Base-by-base conservation (phyloP, 1,140 invertebrate species). In the Drosophila melanica region DNA sequence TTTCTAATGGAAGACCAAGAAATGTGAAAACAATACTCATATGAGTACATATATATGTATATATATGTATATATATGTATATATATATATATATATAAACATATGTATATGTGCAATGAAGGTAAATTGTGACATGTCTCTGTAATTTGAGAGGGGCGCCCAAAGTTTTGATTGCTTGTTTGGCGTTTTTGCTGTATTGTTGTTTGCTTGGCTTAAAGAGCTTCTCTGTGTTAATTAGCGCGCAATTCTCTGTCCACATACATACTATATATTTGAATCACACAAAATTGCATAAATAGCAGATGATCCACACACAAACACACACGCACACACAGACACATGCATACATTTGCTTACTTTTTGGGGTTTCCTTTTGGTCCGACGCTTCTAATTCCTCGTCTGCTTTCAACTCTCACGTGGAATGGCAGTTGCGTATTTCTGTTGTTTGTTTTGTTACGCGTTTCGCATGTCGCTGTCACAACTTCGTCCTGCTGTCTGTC, bases 1-100 rank as follows among this genome's bases (percentile, higher is more conserved):
- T 87, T 87, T 87, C 82, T 87, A 86, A 87, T 87, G 82, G 82
- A 86, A 86, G 81, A 87, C 81, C 79, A 86, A 87, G 82, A 86
- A 86, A 82, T 87, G 82, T 81, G 70, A 62, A 60, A 63, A 63
- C 57, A 63, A 74, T 23, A 23, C 20, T 23, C 20, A 51, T 66
- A 71, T 62, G 23, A 14, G 12, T 30, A 20, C 9, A 41, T 20
- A 50, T 27, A 7, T 23, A 12, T 4, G 18, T 47, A 27, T 3
- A 27, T 27, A 7, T 27, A 27, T n/a, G 23, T 18, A 16, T 20
- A 37, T 8, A 39, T 18, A 27, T 30, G 4, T 23, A 37, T 3
- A 8, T 3, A 7, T 7, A 33, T 33, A 33, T 8, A 33, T 33
- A 8, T 8, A 8, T 27, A 27, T 2, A 23, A 23, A 4, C 30